Base-by-base conservation (phyloP, 1,140 invertebrate genomes). In the Sitophilus oryzae region DNA sequence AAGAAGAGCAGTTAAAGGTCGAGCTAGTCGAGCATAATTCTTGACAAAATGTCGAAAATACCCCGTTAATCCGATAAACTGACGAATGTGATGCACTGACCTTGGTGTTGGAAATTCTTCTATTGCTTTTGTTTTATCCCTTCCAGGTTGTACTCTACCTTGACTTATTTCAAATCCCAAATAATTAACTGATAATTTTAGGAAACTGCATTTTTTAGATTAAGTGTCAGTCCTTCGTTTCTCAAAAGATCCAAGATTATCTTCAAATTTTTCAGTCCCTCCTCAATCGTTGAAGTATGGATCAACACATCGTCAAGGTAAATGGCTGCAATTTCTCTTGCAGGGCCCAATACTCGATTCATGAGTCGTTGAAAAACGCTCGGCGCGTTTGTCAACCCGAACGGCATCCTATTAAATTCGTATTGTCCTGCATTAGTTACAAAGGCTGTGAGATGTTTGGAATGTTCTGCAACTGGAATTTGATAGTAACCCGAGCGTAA, bases 341-440 rank as follows among this genome's bases (percentile, higher is more conserved):
- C 35, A 6, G 70, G 53, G n/a, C 18, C 30, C 25, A 74, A 58
- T 19, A 74, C 56, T 5, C 52, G 55, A 22, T 68, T 68, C 14
- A 77, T 73, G 5, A 72, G 60, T 30, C 65, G 50, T 52, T 74
- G 68, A 50, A 77, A 77, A 2, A 68, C 65, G n/a, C 67, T 53
- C 0, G 75, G 69, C 0, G 72, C 64, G 58, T 73, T 75, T 4
- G 54, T 60, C 2, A 78, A 56, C 14, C 76, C 75, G 60, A 76
- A 77, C n/a, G 72, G 74, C 56, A 76, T 63, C 46, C 65, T 57
- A 0, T 58, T 44, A 50, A 64, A 77, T 53, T 76, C 73, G 52
- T 75, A 79, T 34, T 65, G 63, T 6, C 62, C 62, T 43, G 60
- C 61, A 5, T 61, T 53, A 11, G 65, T 70, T 0, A 68, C 55